Conservation (phyloP, 2,797 vertebrate genomes). For the Cetoscarus ocellatus region DNA sequence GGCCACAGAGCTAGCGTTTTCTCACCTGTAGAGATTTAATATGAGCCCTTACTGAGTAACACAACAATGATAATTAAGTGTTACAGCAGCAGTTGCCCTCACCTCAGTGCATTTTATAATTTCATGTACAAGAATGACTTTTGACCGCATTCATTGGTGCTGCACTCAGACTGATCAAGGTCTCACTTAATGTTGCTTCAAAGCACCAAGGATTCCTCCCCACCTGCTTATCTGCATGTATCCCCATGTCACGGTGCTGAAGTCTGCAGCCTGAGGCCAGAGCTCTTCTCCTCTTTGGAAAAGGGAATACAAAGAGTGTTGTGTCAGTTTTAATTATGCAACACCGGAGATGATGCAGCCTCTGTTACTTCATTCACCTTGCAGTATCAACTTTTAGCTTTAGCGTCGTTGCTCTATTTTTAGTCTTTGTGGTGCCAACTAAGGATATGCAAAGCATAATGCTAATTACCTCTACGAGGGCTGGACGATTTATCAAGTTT, state of each 20-base stretch:
- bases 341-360: conserved; percentile 7
- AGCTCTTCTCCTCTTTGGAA: conserved; percentile 36
- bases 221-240: conserved; percentile 27
- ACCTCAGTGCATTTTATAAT: not conserved
- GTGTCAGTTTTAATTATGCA: conserved; percentile 40
- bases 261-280: conserved; percentile 54
- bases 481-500: too few relatives aligned
- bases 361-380: conserved; percentile 32
- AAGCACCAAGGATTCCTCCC: conserved; percentile 40
- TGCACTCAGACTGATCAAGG: conserved; percentile 57
- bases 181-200: conserved; percentile 64
- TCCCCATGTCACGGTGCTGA: conserved; percentile 47
- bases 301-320: conserved; percentile 31
- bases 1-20: too few relatives aligned
- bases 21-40: too few relatives aligned
- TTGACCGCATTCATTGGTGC: conserved; percentile 28
- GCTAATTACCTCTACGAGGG: too few relatives aligned
- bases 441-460: not conserved
- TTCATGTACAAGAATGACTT: conserved; percentile 6
- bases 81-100: not conserved
- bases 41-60: not conserved
- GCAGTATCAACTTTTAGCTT: not conserved
- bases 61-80: not conserved
- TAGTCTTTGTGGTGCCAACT: not conserved
- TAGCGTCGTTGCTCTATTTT: not conserved